These are phyloP conservation scores for Phragmatobia fuliginosa DNA, from an alignment of 2,888 invertebrate genomes.

Conservation along the genomic window DNA sequence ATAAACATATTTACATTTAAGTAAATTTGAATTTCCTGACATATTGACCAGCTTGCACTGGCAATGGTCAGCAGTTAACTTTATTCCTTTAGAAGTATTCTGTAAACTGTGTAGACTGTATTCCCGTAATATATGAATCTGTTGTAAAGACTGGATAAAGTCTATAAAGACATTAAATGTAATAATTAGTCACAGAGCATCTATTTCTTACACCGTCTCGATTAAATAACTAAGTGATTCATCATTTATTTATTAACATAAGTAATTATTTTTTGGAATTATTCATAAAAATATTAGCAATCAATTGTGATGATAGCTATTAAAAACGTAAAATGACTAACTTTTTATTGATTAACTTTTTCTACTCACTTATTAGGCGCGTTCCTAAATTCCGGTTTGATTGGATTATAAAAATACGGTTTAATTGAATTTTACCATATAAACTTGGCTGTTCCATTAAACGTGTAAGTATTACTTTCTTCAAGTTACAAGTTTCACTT, in stretches of 20 bases:
- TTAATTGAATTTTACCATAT: neutral
- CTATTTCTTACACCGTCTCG: neutral
- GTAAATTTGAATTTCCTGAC: too few relatives aligned
- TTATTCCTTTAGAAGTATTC: neutral
- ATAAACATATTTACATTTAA: too few relatives aligned
- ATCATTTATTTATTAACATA: neutral
- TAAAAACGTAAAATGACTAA: neutral
- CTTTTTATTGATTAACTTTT: slow-evolving; percentile 4
- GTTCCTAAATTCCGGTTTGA: neutral
- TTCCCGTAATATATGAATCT: neutral
- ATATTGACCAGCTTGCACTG: too few relatives aligned
- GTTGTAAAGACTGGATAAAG: too few relatives aligned
- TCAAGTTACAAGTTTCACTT: neutral
- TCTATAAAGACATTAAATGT: neutral
- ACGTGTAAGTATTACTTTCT: neutral
- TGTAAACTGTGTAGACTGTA: too few relatives aligned
- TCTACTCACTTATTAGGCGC: neutral
- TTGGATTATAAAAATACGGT: neutral
- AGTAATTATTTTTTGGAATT: neutral
- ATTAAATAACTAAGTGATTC: neutral
- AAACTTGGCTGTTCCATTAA: neutral
- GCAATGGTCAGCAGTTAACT: neutral
- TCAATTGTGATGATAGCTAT: neutral
- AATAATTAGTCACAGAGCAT: neutral
- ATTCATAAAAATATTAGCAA: neutral